A percentile compares a stretch with the other conserved stretches of the same genome.
These are phyloP conservation scores for Argya squamiceps DNA, from an alignment of 2,797 vertebrate species.

Conservation along the genomic window DNA sequence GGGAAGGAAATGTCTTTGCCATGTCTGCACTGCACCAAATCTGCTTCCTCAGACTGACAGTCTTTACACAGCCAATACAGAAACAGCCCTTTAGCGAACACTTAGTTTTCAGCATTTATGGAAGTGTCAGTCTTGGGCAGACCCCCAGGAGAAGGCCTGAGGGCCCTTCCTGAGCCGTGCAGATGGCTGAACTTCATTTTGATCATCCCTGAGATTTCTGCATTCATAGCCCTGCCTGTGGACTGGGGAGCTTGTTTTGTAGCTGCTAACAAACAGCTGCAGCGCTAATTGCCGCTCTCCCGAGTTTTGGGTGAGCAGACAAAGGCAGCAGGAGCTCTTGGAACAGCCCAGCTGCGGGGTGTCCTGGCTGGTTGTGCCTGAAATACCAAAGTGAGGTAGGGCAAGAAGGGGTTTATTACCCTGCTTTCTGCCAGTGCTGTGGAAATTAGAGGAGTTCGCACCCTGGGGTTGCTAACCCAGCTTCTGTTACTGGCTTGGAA, in stretches of 20 bases:
- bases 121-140: neutral
- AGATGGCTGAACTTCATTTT: conserved; percentile 18
- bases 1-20: neutral
- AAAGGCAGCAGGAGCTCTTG: neutral
- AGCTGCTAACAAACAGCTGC: neutral
- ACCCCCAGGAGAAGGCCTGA: neutral
- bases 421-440: neutral
- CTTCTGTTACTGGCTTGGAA: neutral
- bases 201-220: neutral
- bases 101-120: neutral
- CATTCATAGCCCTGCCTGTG: neutral
- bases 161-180: neutral
- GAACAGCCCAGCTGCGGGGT: neutral
- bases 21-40: neutral
- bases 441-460: neutral
- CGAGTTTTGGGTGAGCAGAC: neutral
- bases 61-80: rapidly evolving
- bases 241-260: neutral
- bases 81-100: neutral
- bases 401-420: neutral
- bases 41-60: neutral
- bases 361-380: neutral
- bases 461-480: neutral
- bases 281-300: neutral
- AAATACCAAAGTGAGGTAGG: neutral